Evolutionary conservation across 1,140 invertebrate species (phyloP).

Genomic region (Plectrocnemia conspersa): DNA sequence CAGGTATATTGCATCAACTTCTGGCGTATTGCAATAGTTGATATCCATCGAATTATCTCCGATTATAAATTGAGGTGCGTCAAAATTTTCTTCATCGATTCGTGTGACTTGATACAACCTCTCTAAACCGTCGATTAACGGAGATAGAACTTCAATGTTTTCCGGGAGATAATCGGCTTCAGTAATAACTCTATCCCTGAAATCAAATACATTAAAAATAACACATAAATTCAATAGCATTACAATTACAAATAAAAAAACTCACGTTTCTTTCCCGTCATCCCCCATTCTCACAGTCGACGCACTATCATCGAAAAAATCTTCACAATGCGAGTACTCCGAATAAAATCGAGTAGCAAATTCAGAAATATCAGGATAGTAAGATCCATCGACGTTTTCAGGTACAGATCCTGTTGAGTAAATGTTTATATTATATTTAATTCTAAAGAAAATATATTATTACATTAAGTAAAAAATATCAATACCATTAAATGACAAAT

Average conservation of each 20-base stretch:
- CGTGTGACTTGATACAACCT: slow-evolving; percentile 39
- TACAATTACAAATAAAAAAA: neutral
- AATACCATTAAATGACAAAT: slow-evolving; percentile 42
- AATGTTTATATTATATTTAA: neutral
- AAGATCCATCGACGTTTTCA: slow-evolving; percentile 38
- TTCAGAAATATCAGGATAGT: slow-evolving; percentile 60
- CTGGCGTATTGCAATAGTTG: neutral
- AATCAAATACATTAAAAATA: neutral
- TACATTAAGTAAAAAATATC: neutral
- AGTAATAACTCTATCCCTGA: slow-evolving; percentile 43
- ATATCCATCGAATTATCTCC: neutral
- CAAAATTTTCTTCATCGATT: slow-evolving; percentile 17
- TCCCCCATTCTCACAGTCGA: slow-evolving; percentile 29
- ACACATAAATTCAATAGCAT: neutral
- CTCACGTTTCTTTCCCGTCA: neutral
- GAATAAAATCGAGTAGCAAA: slow-evolving; percentile 68
- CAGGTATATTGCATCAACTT: neutral
- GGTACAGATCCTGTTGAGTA: neutral
- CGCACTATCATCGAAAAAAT: slow-evolving; percentile 38
- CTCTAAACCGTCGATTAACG: slow-evolving; percentile 45
- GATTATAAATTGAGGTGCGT: neutral
- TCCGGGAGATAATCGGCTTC: slow-evolving; percentile 48
- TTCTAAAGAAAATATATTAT: neutral
- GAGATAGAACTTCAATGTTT: slow-evolving; percentile 49
- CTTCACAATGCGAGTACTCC: slow-evolving; percentile 63